These are phyloP conservation scores for Geopemphigus sp. DNA, from an alignment of 1,140 invertebrate species.

Conservation along the genomic window DNA sequence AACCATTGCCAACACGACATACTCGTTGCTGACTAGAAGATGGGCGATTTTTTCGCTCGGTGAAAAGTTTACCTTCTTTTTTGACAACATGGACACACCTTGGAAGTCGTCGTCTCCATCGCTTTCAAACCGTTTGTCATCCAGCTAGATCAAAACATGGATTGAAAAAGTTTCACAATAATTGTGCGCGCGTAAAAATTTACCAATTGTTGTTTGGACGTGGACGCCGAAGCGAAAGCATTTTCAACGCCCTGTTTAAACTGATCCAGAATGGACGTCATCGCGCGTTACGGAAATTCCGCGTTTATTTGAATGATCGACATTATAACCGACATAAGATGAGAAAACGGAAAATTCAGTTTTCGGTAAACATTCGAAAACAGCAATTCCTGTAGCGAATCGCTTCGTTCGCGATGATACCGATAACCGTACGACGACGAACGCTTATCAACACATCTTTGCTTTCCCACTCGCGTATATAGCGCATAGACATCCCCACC, in stretches of 20 bases:
- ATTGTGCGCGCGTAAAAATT: not conserved
- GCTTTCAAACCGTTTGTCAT: slow-evolving; percentile 70
- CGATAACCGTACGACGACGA: too few species aligned
- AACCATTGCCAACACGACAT: slow-evolving; percentile 78
- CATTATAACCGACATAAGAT: too few species aligned
- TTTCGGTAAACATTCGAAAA: too few species aligned
- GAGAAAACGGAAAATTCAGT: too few species aligned
- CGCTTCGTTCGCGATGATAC: too few species aligned
- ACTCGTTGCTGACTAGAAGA: slow-evolving; percentile 76
- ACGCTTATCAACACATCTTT: too few species aligned
- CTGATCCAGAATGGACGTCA: slow-evolving; percentile 67
- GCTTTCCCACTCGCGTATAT: too few species aligned
- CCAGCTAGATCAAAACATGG: slow-evolving; percentile 57
- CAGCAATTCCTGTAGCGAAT: too few species aligned
- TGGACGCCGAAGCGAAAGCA: slow-evolving; percentile 54
- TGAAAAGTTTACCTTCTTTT: slow-evolving; percentile 74
- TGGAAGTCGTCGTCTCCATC: slow-evolving; percentile 64
- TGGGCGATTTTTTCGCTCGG: slow-evolving; percentile 76
- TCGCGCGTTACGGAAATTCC: too few species aligned
- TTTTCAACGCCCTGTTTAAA: slow-evolving; percentile 71
- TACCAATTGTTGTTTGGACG: slow-evolving; percentile 26
- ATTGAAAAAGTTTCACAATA: not conserved
- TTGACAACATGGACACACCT: slow-evolving; percentile 74
- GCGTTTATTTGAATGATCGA: too few species aligned
- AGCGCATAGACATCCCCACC: too few species aligned